Evolutionary conservation across 2,797 vertebrate genomes (phyloP).

Genomic region (Phalloptychus januarius): DNA sequence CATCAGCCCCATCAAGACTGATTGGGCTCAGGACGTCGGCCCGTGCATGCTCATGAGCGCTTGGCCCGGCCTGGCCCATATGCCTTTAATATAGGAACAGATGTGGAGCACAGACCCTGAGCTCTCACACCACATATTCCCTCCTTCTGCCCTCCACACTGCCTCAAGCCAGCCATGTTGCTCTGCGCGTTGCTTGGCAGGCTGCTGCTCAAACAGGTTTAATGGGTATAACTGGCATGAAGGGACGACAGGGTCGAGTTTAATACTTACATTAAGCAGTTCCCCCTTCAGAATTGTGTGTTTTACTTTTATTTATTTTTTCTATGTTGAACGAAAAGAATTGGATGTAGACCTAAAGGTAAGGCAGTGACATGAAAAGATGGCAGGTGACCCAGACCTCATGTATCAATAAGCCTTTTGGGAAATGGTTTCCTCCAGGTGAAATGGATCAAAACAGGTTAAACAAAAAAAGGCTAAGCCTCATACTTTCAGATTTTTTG

Average conservation of each 20-base stretch:
- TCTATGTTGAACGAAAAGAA: constrained; percentile 24
- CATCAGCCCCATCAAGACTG: constrained; percentile 83
- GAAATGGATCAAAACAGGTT: constrained; percentile 46
- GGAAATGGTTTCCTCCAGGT: constrained; percentile 50
- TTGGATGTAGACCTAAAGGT: constrained; percentile 34
- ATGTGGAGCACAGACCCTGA: constrained; percentile 75
- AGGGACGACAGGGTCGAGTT: constrained; percentile 61
- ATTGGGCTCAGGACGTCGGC: constrained; percentile 75
- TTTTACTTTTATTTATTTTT: constrained; percentile 35
- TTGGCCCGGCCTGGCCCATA: constrained; percentile 75
- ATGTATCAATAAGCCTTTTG: constrained; percentile 9
- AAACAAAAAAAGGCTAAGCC: constrained; percentile 16
- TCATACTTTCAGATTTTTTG: neutral
- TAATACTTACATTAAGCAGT: constrained; percentile 71
- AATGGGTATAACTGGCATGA: constrained; percentile 68
- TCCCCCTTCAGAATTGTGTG: constrained; percentile 46
- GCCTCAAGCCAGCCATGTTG: constrained; percentile 65
- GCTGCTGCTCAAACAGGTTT: constrained; percentile 69
- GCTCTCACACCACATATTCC: constrained; percentile 52
- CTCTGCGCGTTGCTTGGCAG: constrained; percentile 67
- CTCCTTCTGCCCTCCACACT: constrained; percentile 50
- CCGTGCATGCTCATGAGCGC: constrained; percentile 62
- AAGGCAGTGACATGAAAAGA: constrained; percentile 51
- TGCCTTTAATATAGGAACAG: constrained; percentile 85
- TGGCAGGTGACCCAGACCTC: constrained; percentile 59